Evolutionary conservation across 2,797 vertebrate genomes (phyloP).

Genomic region (Staurois parvus): DNA sequence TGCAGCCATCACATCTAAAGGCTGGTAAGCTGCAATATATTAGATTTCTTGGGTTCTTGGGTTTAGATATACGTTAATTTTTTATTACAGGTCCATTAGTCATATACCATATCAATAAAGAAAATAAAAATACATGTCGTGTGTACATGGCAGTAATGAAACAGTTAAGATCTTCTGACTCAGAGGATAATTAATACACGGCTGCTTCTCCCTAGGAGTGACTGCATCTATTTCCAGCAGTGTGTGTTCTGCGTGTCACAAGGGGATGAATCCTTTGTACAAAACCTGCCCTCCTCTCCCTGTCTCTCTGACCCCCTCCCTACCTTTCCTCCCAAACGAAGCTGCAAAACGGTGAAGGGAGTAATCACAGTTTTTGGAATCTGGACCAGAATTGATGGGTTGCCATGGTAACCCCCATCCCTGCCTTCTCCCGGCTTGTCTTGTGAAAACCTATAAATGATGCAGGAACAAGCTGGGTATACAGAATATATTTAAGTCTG

Average conservation of each 20-base stretch:
- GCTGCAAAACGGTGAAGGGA: background rate
- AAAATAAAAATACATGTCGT: background rate
- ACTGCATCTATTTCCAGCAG: conserved; percentile 9
- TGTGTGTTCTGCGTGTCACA: background rate
- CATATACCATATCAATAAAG: background rate
- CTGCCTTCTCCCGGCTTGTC: conserved; percentile 62
- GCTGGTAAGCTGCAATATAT: background rate
- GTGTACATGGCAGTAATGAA: background rate
- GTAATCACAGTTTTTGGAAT: conserved; percentile 48
- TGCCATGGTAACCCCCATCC: conserved; percentile 68
- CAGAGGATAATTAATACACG: background rate
- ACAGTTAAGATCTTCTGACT: background rate
- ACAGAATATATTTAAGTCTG: conserved; percentile 41
- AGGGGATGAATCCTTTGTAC: conserved; percentile 6
- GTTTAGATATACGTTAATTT: background rate
- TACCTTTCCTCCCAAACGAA: background rate
- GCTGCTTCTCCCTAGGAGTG: background rate
- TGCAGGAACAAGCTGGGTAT: conserved; percentile 63
- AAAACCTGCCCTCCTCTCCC: background rate
- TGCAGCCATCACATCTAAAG: no score
- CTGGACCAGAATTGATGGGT: conserved; percentile 66
- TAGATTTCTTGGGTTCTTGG: background rate
- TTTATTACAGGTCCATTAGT: background rate
- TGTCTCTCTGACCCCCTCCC: no score
- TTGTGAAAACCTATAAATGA: conserved; percentile 66